phyloP scores from a whole-genome alignment of 2,797 vertebrate genomes.

The Scomberomorus guttatus region DNA sequence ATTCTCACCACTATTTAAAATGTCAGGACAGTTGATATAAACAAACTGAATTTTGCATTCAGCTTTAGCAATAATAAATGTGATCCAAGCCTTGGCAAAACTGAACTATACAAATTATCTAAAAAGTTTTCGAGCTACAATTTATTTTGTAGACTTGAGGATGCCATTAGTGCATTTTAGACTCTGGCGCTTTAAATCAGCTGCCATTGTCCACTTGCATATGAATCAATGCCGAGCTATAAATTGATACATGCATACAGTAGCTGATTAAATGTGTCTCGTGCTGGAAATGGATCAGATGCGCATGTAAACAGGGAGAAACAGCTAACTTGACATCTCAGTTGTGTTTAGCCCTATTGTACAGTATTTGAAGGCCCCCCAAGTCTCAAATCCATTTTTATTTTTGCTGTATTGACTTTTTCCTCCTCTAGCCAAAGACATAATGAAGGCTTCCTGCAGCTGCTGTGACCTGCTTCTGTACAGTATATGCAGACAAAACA shows the following conservation, averaged over 20 bases:
- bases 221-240: slow-evolving; percentile 40
- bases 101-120: slow-evolving; percentile 12
- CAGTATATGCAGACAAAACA: slow-evolving; percentile 79
- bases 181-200: slow-evolving; percentile 36
- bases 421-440: slow-evolving; percentile 79
- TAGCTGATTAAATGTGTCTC: slow-evolving; percentile 57
- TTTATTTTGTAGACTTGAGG: too few species aligned
- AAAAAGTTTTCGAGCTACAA: slow-evolving; percentile 3
- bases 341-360: slow-evolving; percentile 72
- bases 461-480: slow-evolving; percentile 78
- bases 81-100: background rate
- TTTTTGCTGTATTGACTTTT: slow-evolving; percentile 86
- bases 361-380: slow-evolving; percentile 82
- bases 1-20: slow-evolving; percentile 30
- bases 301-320: slow-evolving; percentile 64
- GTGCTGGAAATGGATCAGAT: slow-evolving; percentile 53
- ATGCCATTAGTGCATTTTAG: slow-evolving; percentile 44
- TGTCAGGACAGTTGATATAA: slow-evolving; percentile 5
- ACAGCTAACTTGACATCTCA: slow-evolving; percentile 75
- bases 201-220: slow-evolving; percentile 16
- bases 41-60: slow-evolving; percentile 2
- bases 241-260: slow-evolving; percentile 52
- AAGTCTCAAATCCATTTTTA: slow-evolving; percentile 85
- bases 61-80: slow-evolving; percentile 20
- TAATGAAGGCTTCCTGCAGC: slow-evolving; percentile 84